These are phyloP conservation scores for Antidorcas marsupialis DNA, from an alignment of 2,113 vertebrate genomes.

Conservation along the genomic window DNA sequence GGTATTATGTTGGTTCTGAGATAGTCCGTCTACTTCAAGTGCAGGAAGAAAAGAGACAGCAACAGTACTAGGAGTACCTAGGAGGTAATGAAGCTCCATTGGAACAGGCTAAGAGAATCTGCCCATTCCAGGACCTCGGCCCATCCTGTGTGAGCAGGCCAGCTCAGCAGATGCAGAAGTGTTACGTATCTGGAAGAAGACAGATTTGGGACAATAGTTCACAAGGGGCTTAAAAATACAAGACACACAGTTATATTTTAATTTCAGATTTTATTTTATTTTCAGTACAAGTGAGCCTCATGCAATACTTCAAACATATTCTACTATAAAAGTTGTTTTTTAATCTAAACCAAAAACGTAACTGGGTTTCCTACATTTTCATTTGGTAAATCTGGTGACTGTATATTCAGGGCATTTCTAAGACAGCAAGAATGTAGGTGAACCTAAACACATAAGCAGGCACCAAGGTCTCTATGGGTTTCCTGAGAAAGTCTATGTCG, in stretches of 20 bases:
- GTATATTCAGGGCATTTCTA: neutral
- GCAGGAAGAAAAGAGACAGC: neutral
- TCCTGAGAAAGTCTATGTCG: neutral
- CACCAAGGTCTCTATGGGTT: neutral
- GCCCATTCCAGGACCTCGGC: neutral
- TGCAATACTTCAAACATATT: neutral
- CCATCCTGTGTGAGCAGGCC: neutral
- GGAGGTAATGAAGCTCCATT: neutral
- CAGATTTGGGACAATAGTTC: neutral
- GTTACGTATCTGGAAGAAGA: neutral
- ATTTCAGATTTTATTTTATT: neutral
- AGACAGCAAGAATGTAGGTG: neutral
- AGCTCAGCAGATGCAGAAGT: neutral
- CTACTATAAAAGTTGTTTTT: neutral
- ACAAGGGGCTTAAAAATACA: neutral
- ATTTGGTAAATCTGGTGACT: neutral
- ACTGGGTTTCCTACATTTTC: neutral
- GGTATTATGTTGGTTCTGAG: neutral
- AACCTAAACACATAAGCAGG: neutral
- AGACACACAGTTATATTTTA: neutral
- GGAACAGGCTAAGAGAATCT: neutral
- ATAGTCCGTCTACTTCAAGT: neutral
- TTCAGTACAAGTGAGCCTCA: neutral
- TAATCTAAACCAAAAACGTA: neutral
- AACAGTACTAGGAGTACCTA: neutral